Evolutionary conservation across 2,888 invertebrate genomes (phyloP).

Genomic region (Homarus gammarus): DNA sequence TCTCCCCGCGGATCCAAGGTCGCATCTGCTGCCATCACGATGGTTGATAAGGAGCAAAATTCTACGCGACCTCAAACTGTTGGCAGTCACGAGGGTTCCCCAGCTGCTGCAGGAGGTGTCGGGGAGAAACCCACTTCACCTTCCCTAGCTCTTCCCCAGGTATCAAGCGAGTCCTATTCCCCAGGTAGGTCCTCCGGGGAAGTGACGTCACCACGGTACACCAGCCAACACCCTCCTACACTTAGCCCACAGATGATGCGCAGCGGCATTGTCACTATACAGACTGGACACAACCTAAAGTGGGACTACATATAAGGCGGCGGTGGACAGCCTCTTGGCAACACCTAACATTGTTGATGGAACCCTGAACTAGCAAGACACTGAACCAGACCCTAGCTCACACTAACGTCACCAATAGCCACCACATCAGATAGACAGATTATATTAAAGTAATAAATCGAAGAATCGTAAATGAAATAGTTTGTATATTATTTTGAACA

Average conservation of each 20-base stretch:
- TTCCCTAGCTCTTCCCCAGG: neutral
- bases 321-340: no score
- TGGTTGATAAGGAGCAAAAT: neutral
- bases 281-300: neutral
- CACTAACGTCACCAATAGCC: no score
- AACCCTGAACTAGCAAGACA: no score
- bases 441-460: no score
- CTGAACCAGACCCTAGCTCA: no score
- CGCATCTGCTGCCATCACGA: neutral
- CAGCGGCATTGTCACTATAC: slow-evolving; percentile 41
- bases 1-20: slow-evolving; percentile 56
- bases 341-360: no score
- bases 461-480: no score
- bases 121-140: neutral
- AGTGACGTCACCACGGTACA: neutral
- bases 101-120: neutral
- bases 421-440: no score
- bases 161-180: neutral
- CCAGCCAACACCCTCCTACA: neutral
- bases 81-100: neutral
- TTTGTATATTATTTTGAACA: no score
- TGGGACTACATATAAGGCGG: slow-evolving; percentile 22
- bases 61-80: neutral
- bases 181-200: neutral
- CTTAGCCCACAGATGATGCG: slow-evolving; percentile 6